A percentile compares a stretch with the other conserved stretches of the same genome.
phyloP scores from a whole-genome alignment of 1,140 invertebrate species.

The Sycobia sp. region DNA sequence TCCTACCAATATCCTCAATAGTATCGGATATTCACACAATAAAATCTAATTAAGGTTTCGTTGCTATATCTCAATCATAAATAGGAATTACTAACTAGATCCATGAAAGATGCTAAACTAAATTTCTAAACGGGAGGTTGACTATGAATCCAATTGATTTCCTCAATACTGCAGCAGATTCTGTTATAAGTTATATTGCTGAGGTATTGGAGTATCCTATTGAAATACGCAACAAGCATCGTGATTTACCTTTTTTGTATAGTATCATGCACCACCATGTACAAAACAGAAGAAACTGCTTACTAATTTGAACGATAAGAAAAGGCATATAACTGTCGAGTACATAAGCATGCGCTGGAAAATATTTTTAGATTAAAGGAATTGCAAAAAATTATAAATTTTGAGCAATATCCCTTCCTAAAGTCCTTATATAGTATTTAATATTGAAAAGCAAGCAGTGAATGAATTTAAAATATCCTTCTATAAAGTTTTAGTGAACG shows the following conservation, averaged over 20 bases:
- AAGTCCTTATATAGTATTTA: conserved; percentile 52
- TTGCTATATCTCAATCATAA: too few relatives aligned
- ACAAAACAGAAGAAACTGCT: conserved; percentile 36
- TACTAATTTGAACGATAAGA: too few relatives aligned
- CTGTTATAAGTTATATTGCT: too few relatives aligned
- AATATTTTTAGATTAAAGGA: conserved; percentile 48
- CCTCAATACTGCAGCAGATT: too few relatives aligned
- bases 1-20: too few relatives aligned
- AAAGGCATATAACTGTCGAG: conserved; percentile 52
- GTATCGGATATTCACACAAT: too few relatives aligned
- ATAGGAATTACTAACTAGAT: too few relatives aligned
- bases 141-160: too few relatives aligned
- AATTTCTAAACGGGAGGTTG: too few relatives aligned
- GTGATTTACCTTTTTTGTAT: too few relatives aligned
- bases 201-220: conserved; percentile 32
- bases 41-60: too few relatives aligned
- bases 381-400: conserved; percentile 49
- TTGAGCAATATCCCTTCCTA: conserved; percentile 52
- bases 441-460: conserved; percentile 45
- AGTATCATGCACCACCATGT: conserved; percentile 23
- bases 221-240: conserved; percentile 11
- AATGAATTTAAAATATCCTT: conserved; percentile 47
- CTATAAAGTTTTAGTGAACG: conserved; percentile 52
- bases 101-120: too few relatives aligned
- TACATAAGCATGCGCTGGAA: conserved; percentile 45